Percentiles rank a stretch among this genome's conserved stretches.
phyloP scores from a whole-genome alignment of 2,888 invertebrate genomes.

The Cryptosula pallasiana region DNA sequence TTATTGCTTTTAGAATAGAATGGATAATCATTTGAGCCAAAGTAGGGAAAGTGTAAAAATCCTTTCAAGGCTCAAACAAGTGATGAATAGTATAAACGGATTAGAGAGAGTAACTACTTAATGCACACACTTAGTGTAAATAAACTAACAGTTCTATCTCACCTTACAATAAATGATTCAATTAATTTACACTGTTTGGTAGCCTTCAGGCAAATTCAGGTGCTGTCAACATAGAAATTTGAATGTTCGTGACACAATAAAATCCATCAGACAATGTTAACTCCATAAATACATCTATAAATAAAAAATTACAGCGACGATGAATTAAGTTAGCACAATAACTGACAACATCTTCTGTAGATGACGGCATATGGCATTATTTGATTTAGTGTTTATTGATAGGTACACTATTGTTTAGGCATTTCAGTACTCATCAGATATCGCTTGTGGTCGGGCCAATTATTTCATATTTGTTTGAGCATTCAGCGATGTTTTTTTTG shows the following conservation, averaged over 20 bases:
- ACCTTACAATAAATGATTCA: constrained; percentile 19
- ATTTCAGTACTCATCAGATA: no score
- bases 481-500: no score
- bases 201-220: constrained; percentile 2
- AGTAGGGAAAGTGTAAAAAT: constrained; percentile 15
- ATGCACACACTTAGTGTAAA: constrained; percentile 22
- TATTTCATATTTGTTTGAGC: no score
- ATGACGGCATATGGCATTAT: constrained; percentile 1
- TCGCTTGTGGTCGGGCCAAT: no score
- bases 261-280: constrained; percentile 18
- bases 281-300: background rate
- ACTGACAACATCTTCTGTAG: background rate
- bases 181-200: constrained; percentile 19
- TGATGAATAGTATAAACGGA: constrained; percentile 21
- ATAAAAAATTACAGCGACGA: background rate
- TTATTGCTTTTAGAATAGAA: background rate
- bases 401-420: background rate
- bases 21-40: background rate
- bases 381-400: background rate
- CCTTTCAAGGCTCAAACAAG: constrained; percentile 13
- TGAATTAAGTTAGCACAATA: background rate
- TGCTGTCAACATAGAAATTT: constrained; percentile 20
- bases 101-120: constrained; percentile 24
- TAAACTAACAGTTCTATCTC: constrained; percentile 15
- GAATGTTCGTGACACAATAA: constrained; percentile 12